phyloP scores from a whole-genome alignment of 2,888 invertebrate species.

The Cataglyphis albicans region DNA sequence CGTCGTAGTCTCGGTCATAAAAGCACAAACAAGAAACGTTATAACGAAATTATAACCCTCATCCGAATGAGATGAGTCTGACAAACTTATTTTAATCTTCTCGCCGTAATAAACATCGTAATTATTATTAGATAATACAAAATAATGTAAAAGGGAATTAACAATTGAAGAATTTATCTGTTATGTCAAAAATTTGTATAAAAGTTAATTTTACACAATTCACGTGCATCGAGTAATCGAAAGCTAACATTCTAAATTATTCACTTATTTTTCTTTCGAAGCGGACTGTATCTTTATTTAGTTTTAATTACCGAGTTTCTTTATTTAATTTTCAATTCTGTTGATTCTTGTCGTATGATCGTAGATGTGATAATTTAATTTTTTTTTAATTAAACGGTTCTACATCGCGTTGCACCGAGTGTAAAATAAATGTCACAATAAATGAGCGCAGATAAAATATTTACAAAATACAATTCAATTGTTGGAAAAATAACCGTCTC shows the following conservation, averaged over 20 bases:
- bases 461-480: constrained; percentile 38
- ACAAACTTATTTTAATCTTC: constrained; percentile 19
- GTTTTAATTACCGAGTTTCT: constrained; percentile 27
- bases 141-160: background rate
- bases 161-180: background rate
- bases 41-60: constrained; percentile 36
- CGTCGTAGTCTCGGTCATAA: constrained; percentile 19
- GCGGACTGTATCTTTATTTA: background rate
- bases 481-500: constrained; percentile 41
- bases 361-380: constrained; percentile 3
- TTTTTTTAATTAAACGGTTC: constrained; percentile 18
- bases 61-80: constrained; percentile 20
- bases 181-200: background rate
- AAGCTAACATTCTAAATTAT: constrained; percentile 32
- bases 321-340: constrained; percentile 25
- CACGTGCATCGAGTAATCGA: background rate
- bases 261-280: background rate
- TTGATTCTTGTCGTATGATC: background rate
- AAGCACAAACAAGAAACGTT: constrained; percentile 35
- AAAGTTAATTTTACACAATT: background rate
- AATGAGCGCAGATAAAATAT: constrained; percentile 35
- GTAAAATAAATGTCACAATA: constrained; percentile 32
- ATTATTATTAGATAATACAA: constrained; percentile 5
- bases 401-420: constrained; percentile 15
- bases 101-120: constrained; percentile 1